Conservation (phyloP, 1,140 invertebrate species). For the Neodiprion fabricii region DNA sequence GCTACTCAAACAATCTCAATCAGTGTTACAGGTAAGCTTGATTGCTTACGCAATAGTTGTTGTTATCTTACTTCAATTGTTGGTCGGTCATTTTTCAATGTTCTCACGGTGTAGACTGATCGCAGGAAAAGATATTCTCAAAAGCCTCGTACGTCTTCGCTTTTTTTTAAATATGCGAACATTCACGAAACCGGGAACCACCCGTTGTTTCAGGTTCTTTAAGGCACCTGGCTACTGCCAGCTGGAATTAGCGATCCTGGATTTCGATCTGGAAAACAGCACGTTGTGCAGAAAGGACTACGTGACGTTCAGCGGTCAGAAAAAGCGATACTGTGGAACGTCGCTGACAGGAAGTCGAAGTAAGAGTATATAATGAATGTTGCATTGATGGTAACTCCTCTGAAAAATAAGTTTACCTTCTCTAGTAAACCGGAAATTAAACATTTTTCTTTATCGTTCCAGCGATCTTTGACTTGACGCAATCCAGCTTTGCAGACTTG, state of each 20-base stretch:
- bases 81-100: background rate
- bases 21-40: conserved; percentile 45
- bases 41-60: no score
- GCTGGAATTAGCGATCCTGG: conserved; percentile 43
- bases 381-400: conserved; percentile 7
- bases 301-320: conserved; percentile 39
- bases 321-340: conserved; percentile 46
- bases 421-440: background rate
- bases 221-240: conserved; percentile 38
- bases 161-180: no score
- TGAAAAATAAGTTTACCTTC: conserved; percentile 12
- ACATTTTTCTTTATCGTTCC: conserved; percentile 31
- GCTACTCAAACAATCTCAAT: conserved; percentile 42
- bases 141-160: no score
- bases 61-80: background rate
- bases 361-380: conserved; percentile 32
- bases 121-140: no score
- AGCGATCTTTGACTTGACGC: conserved; percentile 41
- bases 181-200: no score
- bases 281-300: conserved; percentile 47
- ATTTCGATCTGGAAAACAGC: conserved; percentile 53
- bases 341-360: conserved; percentile 40
- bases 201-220: conserved; percentile 38
- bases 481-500: conserved; percentile 32
- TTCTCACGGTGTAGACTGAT: no score